These are phyloP conservation scores for Aphelinus certus DNA, from an alignment of 1,140 invertebrate species.

Conservation along the genomic window DNA sequence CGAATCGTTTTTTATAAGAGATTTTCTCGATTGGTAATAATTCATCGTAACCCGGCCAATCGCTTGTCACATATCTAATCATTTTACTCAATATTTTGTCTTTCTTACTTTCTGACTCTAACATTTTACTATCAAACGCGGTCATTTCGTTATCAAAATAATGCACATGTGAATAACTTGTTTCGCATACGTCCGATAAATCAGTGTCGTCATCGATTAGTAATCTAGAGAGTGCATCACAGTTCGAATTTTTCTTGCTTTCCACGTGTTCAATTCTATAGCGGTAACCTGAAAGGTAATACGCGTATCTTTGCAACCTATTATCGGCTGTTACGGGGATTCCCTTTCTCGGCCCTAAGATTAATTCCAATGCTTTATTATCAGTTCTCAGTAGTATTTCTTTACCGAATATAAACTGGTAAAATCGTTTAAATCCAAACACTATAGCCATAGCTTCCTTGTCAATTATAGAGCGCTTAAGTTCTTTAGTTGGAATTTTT, in stretches of 20 bases:
- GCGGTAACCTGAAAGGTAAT: constrained; percentile 33
- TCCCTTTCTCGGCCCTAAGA: constrained; percentile 30
- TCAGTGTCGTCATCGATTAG: constrained; percentile 4
- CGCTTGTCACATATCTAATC: too few relatives aligned
- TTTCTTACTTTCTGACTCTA: neutral
- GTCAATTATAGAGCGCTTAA: constrained; percentile 5
- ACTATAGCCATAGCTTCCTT: constrained; percentile 4
- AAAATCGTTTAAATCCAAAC: constrained; percentile 45
- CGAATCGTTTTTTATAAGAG: too few relatives aligned
- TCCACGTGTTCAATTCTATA: constrained; percentile 29
- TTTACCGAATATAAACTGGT: constrained; percentile 60
- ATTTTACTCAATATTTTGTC: neutral
- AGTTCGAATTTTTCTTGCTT: constrained; percentile 22
- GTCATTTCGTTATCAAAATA: neutral
- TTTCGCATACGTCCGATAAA: too few relatives aligned
- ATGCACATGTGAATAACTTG: neutral
- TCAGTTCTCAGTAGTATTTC: constrained; percentile 55
- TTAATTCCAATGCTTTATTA: constrained; percentile 52
- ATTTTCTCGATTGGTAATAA: too few relatives aligned
- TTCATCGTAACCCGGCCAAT: too few relatives aligned
- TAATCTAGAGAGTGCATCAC: constrained; percentile 16
- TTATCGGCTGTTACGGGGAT: constrained; percentile 30
- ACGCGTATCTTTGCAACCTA: constrained; percentile 36
- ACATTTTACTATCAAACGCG: neutral
- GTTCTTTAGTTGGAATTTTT: constrained; percentile 19